These are phyloP conservation scores for Gracilinanus agilis DNA, from an alignment of 2,113 vertebrate genomes.

Conservation along the genomic window DNA sequence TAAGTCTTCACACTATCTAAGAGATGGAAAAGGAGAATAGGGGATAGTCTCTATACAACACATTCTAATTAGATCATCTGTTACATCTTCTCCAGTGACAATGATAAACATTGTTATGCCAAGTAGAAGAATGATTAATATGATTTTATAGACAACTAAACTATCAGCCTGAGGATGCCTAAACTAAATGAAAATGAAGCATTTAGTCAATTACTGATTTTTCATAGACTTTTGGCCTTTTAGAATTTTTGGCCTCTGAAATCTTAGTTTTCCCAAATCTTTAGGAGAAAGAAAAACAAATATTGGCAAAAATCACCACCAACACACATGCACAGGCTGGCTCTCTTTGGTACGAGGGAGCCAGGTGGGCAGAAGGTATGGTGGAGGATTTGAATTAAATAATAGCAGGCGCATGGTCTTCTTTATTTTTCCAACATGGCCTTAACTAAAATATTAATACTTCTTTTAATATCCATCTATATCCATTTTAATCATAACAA, in stretches of 20 bases:
- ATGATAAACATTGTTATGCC: neutral
- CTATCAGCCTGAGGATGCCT: neutral
- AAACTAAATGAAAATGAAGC: neutral
- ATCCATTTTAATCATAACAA: no score
- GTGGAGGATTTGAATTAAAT: no score
- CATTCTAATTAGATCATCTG: neutral
- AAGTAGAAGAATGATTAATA: neutral
- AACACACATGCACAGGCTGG: no score
- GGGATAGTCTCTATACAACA: neutral
- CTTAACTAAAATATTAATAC: no score
- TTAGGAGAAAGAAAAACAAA: neutral
- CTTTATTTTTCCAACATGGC: no score
- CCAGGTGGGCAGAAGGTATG: no score
- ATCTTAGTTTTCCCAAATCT: neutral
- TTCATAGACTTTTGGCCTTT: no score
- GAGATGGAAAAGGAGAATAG: neutral
- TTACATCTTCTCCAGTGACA: neutral
- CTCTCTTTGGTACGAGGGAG: no score
- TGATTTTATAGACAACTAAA: neutral
- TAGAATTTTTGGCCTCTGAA: neutral
- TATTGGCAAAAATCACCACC: neutral
- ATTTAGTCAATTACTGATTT: neutral
- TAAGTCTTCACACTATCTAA: neutral
- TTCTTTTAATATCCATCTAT: no score
- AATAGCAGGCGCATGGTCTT: no score